Conservation (phyloP, 2,113 vertebrate genomes). For the Platichthys stellatus region DNA sequence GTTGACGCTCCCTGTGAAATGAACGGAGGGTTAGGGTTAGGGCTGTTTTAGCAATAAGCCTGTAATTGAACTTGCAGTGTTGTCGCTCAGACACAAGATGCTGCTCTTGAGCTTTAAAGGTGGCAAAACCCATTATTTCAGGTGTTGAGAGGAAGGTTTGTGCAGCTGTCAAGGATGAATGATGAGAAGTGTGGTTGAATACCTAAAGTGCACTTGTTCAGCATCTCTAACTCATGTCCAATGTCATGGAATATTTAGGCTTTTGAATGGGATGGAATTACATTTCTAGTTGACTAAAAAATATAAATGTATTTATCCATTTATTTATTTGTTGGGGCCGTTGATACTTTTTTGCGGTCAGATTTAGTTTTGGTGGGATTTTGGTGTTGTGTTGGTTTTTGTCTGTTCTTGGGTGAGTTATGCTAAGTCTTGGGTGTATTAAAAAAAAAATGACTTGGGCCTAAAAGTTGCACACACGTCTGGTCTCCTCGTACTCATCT, state of each 20-base stretch:
- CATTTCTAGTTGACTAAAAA: no score
- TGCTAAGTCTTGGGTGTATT: background rate
- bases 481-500: no score
- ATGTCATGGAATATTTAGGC: no score
- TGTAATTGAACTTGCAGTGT: constrained; percentile 44
- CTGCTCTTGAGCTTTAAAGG: constrained; percentile 65
- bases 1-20: background rate
- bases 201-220: background rate
- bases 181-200: background rate
- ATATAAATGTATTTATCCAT: no score
- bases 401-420: background rate
- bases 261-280: no score
- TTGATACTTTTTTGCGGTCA: background rate
- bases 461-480: no score
- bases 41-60: background rate
- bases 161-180: background rate
- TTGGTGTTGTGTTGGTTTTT: no score
- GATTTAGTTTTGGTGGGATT: background rate
- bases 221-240: no score
- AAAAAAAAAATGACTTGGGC: no score
- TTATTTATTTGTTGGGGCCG: no score
- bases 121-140: background rate
- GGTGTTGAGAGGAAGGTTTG: no score
- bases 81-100: constrained; percentile 70
- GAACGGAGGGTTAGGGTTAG: background rate